Evolutionary conservation across 2,797 vertebrate species (phyloP).

Genomic region (Chelon labrosus): DNA sequence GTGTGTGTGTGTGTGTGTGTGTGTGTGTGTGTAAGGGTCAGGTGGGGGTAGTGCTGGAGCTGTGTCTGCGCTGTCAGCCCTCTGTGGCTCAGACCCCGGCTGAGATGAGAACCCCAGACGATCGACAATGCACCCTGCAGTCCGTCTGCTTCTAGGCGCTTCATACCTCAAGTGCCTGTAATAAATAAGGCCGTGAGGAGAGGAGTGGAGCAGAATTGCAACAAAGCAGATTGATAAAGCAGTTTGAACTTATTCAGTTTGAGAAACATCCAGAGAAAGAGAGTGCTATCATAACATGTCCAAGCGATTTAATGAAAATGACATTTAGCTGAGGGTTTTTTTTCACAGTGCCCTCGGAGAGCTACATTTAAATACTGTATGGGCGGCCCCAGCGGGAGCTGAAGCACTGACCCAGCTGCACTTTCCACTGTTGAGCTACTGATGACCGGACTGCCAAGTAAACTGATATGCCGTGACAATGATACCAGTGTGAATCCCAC

Average conservation of each 20-base stretch:
- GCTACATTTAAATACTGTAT: constrained; percentile 50
- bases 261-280: constrained; percentile 38
- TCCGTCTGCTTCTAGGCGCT: constrained; percentile 36
- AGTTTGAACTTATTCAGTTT: constrained; percentile 33
- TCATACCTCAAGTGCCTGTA: constrained; percentile 45
- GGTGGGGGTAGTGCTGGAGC: constrained; percentile 14
- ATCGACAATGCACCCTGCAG: constrained; percentile 40
- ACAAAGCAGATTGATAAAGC: constrained; percentile 46
- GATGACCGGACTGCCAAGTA: constrained; percentile 38
- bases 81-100: constrained; percentile 43
- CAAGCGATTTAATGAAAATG: constrained; percentile 46
- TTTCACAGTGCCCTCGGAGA: constrained; percentile 32
- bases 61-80: constrained; percentile 31
- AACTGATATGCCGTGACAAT: constrained; percentile 39
- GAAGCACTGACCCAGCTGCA: constrained; percentile 36
- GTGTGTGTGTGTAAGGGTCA: constrained; percentile 8
- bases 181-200: constrained; percentile 49
- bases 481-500: constrained; percentile 33
- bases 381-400: constrained; percentile 44
- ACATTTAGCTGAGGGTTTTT: constrained; percentile 41
- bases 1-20: background rate
- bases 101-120: constrained; percentile 59
- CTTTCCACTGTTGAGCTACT: constrained; percentile 41
- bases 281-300: constrained; percentile 25
- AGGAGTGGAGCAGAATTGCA: constrained; percentile 25